These are phyloP conservation scores for Rhinichthys osculus DNA, from an alignment of 2,797 vertebrate genomes.

Conservation along the genomic window DNA sequence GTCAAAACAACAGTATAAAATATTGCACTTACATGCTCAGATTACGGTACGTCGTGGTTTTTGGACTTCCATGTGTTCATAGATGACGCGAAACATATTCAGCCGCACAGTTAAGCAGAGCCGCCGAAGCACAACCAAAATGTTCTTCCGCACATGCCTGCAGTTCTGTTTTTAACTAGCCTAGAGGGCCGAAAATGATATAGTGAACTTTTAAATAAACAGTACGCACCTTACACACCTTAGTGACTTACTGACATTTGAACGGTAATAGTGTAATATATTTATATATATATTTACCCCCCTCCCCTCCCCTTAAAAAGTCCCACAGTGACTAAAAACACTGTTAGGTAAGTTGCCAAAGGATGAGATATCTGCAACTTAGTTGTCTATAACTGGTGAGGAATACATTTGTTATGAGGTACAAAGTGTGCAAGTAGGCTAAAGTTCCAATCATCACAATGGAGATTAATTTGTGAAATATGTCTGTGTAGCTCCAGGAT, in stretches of 20 bases:
- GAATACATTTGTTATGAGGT: slow-evolving; percentile 7
- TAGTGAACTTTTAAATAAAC: background rate
- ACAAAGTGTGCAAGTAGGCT: background rate
- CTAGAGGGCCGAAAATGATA: background rate
- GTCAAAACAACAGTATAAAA: background rate
- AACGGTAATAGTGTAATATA: background rate
- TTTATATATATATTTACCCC: too few species aligned
- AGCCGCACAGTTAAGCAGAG: too few species aligned
- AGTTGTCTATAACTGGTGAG: background rate
- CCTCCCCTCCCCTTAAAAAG: background rate
- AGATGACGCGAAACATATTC: background rate
- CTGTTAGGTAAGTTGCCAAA: background rate
- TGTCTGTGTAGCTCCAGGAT: background rate
- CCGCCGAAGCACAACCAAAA: too few species aligned
- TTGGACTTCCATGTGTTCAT: background rate
- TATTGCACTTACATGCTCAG: background rate
- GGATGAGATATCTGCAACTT: background rate
- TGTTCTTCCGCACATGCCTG: too few species aligned
- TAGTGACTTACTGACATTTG: background rate
- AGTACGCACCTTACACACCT: too few species aligned
- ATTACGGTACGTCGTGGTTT: background rate
- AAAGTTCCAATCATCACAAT: background rate
- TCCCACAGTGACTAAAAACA: background rate
- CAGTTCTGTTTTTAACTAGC: too few species aligned
- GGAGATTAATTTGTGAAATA: background rate